Evolutionary conservation across 92 coral and sea anemone genomes (phyloP), one percentile per base, ranked within the genome.

Genomic region (Porites divaricata): DNA sequence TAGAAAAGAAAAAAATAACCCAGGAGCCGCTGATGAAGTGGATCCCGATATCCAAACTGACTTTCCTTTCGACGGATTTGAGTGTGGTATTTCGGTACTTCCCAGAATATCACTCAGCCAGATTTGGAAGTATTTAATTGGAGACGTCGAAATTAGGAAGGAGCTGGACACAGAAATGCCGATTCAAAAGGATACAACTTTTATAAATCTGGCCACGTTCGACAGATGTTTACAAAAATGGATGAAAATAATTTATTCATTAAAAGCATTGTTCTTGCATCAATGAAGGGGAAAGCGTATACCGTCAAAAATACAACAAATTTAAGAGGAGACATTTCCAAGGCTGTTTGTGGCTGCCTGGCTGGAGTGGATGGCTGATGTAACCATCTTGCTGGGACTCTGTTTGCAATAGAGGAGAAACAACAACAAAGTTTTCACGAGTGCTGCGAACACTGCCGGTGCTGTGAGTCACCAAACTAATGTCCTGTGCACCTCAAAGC

Each of bases 161-260:
- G 51, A 81, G 89, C 63, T 91, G 25, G 85, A 88, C 22, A 91
- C 92, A 10, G 87, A 92, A 23, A 88, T 81, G 66, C 93, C 93
- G 1, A 80, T 89, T 91, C 87, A n/a, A 89, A 91, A 87, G 93
- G 93, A 14, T 92, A 86, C 70, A 89, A 86, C 68, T 92, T 90
- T 67, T 89, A 49, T 81, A 89, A 67, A 83, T 85, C 90, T 25
- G 88, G 90, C 10, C 84, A 89, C 77, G 90, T 88, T 45, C 59
- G 77, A 63, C 76, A 67, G 62, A n/a, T 91, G 22, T 64, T 85
- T 76, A 49, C 70, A 28, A 81, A 67, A 48, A 66, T 67, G 75
- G 86, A 68, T 23, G 87, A 87, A 26, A 85, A 75, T 9, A 89
- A 88, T 82, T 90, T 88, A 25, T 84, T 83, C 86, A 51, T 88